Percentiles rank a stretch among this genome's conserved stretches.
Conservation (phyloP, 1,140 invertebrate genomes). For the Drosophila simulans region DNA sequence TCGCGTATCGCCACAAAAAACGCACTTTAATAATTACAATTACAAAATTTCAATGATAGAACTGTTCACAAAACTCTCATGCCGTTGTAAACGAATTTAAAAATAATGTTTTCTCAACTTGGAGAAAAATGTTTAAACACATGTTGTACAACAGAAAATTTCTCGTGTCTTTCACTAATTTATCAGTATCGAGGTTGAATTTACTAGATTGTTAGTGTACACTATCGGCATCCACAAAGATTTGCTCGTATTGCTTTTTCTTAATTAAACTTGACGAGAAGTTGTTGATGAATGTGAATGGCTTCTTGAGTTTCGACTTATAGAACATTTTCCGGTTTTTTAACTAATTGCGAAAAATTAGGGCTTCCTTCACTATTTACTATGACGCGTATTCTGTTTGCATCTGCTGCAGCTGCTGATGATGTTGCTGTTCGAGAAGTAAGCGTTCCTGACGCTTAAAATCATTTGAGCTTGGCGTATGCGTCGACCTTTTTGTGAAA, state of each 20-base stretch:
- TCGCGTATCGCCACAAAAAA: conserved; percentile 28
- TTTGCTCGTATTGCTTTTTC: conserved; percentile 52
- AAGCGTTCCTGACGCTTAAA: conserved; percentile 78
- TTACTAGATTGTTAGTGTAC: conserved; percentile 63
- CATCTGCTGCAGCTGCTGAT: conserved; percentile 35
- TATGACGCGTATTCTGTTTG: conserved; percentile 53
- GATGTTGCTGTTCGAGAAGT: conserved; percentile 52
- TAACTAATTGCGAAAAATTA: conserved; percentile 57
- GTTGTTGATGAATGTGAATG: conserved; percentile 43
- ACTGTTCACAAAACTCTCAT: conserved; percentile 42
- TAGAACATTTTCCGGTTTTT: conserved; percentile 24
- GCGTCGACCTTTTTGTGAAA: conserved; percentile 90
- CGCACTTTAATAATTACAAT: conserved; percentile 37
- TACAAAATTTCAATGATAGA: conserved; percentile 21
- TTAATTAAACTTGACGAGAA: conserved; percentile 19
- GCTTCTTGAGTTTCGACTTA: conserved; percentile 19
- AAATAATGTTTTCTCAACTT: conserved; percentile 30
- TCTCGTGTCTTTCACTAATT: conserved; percentile 51
- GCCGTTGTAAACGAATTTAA: conserved; percentile 32
- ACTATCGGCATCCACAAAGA: conserved; percentile 21
- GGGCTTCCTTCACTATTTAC: conserved; percentile 51
- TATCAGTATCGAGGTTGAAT: conserved; percentile 63
- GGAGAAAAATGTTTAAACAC: conserved; percentile 32
- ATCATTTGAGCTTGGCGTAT: conserved; percentile 89
- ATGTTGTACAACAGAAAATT: conserved; percentile 49